These are phyloP conservation scores for Thera obeliscata DNA, from an alignment of 2,888 invertebrate genomes.

Conservation along the genomic window DNA sequence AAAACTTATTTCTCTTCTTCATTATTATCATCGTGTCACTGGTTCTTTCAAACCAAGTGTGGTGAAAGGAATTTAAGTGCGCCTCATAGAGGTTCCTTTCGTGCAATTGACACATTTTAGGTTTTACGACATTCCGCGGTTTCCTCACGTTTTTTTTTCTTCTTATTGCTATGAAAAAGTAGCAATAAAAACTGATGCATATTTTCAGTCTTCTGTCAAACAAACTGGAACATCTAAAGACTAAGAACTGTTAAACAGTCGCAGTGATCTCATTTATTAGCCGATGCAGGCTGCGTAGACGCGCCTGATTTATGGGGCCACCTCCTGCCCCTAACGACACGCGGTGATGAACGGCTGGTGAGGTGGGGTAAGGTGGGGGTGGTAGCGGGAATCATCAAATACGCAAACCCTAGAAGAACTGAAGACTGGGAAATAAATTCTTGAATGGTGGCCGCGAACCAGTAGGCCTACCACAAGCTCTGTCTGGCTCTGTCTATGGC, in stretches of 20 bases:
- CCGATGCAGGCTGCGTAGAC: constrained; percentile 74
- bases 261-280: constrained; percentile 79
- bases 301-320: constrained; percentile 81
- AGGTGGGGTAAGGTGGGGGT: constrained; percentile 41
- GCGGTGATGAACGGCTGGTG: constrained; percentile 72
- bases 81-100: too few relatives aligned
- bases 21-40: too few relatives aligned
- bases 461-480: too few relatives aligned
- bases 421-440: too few relatives aligned
- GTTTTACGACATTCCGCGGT: too few relatives aligned
- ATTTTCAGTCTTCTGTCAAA: constrained; percentile 10
- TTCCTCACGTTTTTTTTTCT: too few relatives aligned
- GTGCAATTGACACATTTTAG: too few relatives aligned
- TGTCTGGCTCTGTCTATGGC: too few relatives aligned
- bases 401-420: background rate
- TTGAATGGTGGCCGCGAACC: too few relatives aligned
- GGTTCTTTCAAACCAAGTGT: too few relatives aligned
- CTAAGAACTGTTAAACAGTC: constrained; percentile 47
- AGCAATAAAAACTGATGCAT: background rate
- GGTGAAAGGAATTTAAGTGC: too few relatives aligned
- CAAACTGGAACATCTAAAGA: constrained; percentile 4
- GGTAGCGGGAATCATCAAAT: constrained; percentile 14
- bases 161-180: too few relatives aligned
- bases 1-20: background rate
- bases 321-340: constrained; percentile 84